Conservation (phyloP, 2,797 vertebrate genomes). For the Streptopelia turtur region DNA sequence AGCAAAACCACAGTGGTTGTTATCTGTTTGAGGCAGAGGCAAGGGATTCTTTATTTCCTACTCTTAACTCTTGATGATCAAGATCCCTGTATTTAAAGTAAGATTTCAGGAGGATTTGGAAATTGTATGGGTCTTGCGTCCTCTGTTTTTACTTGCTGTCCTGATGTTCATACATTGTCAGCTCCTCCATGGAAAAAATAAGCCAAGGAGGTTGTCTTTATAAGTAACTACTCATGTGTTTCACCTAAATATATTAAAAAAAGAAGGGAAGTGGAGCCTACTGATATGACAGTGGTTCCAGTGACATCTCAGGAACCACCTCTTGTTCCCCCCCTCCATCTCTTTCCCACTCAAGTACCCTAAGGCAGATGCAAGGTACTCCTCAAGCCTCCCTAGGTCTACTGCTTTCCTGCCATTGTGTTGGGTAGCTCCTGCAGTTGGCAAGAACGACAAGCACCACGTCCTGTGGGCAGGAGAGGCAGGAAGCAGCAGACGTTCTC, state of each 20-base stretch:
- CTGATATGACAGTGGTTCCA: not conserved
- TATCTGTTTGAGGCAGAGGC: not conserved
- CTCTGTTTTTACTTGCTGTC: not conserved
- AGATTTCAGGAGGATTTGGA: not conserved
- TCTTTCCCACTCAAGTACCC: not conserved
- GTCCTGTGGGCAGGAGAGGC: not conserved
- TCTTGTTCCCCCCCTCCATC: not conserved
- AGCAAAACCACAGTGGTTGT: not conserved
- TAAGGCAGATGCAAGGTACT: not conserved
- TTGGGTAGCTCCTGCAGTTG: not conserved
- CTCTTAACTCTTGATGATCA: not conserved
- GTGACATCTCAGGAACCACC: slow-evolving; percentile 24
- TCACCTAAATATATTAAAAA: slow-evolving; percentile 49
- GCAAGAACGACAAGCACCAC: not conserved
- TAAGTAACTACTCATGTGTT: not conserved
- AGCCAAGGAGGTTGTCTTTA: not conserved
- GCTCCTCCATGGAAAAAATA: not conserved
- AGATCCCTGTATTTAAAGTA: not conserved
- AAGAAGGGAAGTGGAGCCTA: slow-evolving; percentile 24
- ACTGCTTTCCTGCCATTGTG: not conserved
- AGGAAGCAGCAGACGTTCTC: not conserved
- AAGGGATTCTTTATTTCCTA: not conserved
- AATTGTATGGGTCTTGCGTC: not conserved
- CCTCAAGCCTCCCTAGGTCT: not conserved
- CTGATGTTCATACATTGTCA: not conserved